Percentiles rank a stretch among this genome's conserved stretches.
Conservation (phyloP, 2,888 invertebrate genomes). For the Monoplex corrugatus region DNA sequence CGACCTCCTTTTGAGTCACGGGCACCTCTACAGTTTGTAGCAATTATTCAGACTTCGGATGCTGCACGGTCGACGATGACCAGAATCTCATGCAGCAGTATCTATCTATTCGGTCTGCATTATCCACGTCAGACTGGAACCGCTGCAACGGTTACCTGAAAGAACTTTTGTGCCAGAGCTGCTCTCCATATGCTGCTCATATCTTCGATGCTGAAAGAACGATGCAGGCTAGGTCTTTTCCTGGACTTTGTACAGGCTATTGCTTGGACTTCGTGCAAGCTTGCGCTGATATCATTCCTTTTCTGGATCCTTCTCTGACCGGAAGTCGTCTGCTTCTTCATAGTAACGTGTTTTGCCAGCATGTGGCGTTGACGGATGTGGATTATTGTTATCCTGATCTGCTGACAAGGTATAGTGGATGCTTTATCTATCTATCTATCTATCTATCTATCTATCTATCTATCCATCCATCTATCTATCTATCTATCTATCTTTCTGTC, state of each 20-base stretch:
- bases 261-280: conserved; percentile 67
- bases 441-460: too few species aligned
- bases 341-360: conserved; percentile 58
- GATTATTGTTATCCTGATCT: conserved; percentile 79
- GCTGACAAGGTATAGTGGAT: conserved; percentile 60
- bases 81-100: conserved; percentile 59
- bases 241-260: conserved; percentile 74
- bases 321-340: conserved; percentile 34
- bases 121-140: conserved; percentile 56
- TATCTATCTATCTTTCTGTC: too few species aligned
- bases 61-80: conserved; percentile 73
- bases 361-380: conserved; percentile 64
- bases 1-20: conserved; percentile 72
- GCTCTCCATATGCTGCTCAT: conserved; percentile 79
- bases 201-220: conserved; percentile 75
- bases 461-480: too few species aligned
- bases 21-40: conserved; percentile 69
- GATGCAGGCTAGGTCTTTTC: conserved; percentile 66
- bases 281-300: conserved; percentile 67
- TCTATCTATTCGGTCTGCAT: conserved; percentile 53
- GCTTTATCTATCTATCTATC: not conserved
- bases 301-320: conserved; percentile 58
- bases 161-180: conserved; percentile 75
- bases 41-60: conserved; percentile 73
- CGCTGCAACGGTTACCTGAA: conserved; percentile 66